Conservation (phyloP, 2,113 vertebrate species). For the Mormyrus iriodes region DNA sequence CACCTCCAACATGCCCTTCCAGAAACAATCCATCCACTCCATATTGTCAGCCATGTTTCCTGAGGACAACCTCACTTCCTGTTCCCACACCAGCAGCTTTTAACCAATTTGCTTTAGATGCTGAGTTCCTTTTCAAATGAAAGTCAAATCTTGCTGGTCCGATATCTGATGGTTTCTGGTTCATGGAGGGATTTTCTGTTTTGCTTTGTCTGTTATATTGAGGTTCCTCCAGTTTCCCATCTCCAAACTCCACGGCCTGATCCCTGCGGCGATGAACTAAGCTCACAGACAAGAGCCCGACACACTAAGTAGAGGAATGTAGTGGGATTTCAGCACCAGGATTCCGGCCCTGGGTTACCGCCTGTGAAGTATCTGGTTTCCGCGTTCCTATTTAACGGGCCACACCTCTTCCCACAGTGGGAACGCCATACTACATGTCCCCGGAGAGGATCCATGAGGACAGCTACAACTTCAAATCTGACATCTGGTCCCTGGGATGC, state of each 20-base stretch:
- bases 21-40: background rate
- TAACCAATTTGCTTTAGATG: background rate
- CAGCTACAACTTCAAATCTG: conserved; percentile 99
- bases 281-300: background rate
- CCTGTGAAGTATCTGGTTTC: background rate
- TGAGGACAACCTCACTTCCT: no score
- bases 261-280: background rate
- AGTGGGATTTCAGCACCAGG: background rate
- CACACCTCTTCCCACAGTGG: conserved; percentile 67
- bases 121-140: background rate
- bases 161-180: background rate
- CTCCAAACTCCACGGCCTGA: background rate
- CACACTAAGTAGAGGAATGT: background rate
- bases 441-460: conserved; percentile 71
- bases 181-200: background rate
- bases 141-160: background rate
- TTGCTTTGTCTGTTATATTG: background rate
- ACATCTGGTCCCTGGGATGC: conserved; percentile 99
- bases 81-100: no score
- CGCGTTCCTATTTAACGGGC: background rate
- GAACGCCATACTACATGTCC: conserved; percentile 88
- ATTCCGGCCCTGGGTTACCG: background rate
- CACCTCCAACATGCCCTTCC: background rate
- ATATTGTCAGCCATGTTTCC: background rate
- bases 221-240: background rate